Base-by-base conservation (phyloP, 2,888 invertebrate species). In the Calephelis perditalis region DNA sequence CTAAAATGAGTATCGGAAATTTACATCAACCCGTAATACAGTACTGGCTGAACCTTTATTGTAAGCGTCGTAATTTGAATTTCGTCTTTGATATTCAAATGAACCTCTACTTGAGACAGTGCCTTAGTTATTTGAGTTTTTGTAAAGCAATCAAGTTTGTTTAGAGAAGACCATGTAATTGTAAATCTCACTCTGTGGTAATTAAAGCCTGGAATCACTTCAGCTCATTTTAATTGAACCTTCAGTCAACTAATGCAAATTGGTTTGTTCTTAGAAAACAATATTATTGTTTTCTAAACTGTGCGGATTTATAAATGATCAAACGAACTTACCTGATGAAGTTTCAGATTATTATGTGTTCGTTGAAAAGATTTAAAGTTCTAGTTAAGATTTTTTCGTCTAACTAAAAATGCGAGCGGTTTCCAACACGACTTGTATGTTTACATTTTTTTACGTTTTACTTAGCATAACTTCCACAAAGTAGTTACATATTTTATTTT, bases 61-160 rank as follows among this genome's bases (percentile, higher is more conserved):
- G 89, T 90, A 89, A 90, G 88, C 89, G 89, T 75, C 78, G 86
- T 86, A 87, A 90, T 90, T 90, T 89, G 86, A 89, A 90, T 89
- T 89, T 87, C 78, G 89, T 84, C 90, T 90, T 90, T 90, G 90
- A 89, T 88, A 90, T 90, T 89, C 82, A 89, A 90, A 90, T 90
- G 86, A 88, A 81, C 78, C 84, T 81, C 84, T 85, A 87, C 89
- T 90, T 89, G 87, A 89, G 89, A 90, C 90, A 89, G 80, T 87
- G 88, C 86, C 88, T 88, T 86, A 89, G 88, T 87, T 89, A 90
- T 88, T 89, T 84, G 87, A 88, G 86, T 89, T 90, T 90, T 90
- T 90, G 88, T 90, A 89, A 89, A 88, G 88, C 88, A 88, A 89
- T 90, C 89, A 86, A 89, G 86, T 87, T 89, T 89, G 89, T 89